These are phyloP conservation scores for Peribatodes rhomboidaria DNA, from an alignment of 2,888 invertebrate genomes.

Conservation along the genomic window DNA sequence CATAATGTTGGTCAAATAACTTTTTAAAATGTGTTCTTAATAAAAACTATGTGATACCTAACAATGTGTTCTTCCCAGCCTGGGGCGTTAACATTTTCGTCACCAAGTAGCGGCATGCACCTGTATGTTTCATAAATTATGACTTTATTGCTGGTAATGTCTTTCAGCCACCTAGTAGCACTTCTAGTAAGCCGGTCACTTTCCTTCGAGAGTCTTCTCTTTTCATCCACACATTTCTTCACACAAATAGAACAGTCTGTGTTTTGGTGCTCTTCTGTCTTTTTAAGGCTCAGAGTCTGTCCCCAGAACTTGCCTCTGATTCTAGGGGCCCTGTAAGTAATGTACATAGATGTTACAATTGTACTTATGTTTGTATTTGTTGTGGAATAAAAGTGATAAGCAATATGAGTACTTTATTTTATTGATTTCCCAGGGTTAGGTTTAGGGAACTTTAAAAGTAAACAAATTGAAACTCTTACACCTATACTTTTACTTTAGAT, in stretches of 20 bases:
- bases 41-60: constrained; percentile 67
- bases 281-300: constrained; percentile 35
- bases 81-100: constrained; percentile 67
- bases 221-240: constrained; percentile 50
- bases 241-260: constrained; percentile 52
- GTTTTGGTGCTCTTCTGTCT: constrained; percentile 35
- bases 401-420: not conserved
- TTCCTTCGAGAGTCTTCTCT: constrained; percentile 12
- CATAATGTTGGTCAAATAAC: too few species aligned
- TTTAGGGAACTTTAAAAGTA: too few species aligned
- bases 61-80: constrained; percentile 75
- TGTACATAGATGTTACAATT: constrained; percentile 58
- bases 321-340: constrained; percentile 59
- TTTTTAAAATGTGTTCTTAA: constrained; percentile 28
- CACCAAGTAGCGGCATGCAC: constrained; percentile 77
- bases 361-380: constrained; percentile 77
- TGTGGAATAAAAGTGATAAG: constrained; percentile 62
- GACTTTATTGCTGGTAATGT: constrained; percentile 52
- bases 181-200: constrained; percentile 61
- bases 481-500: too few species aligned
- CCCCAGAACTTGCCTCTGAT: constrained; percentile 15
- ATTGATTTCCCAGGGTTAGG: not conserved
- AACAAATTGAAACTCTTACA: not conserved
- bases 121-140: constrained; percentile 70
- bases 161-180: constrained; percentile 53